Evolutionary conservation across 2,113 vertebrate species (phyloP).

Genomic region (Mesoclemmys tuberculata): DNA sequence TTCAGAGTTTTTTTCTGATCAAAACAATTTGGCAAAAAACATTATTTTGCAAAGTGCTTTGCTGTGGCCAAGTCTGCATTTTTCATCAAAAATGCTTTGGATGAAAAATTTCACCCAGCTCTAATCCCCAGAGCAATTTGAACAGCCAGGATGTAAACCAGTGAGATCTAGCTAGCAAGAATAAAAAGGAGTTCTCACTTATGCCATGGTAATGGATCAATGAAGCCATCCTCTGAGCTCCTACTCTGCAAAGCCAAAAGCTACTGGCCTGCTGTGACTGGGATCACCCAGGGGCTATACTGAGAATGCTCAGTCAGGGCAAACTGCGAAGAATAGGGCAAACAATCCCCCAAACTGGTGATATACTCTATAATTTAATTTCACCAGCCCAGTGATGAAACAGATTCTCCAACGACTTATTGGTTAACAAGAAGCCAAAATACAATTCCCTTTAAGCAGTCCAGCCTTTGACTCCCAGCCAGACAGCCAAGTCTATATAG

Average conservation of each 20-base stretch:
- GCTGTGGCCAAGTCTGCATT: not conserved
- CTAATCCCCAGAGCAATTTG: not conserved
- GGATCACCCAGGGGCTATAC: too few species aligned
- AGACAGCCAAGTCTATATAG: too few species aligned
- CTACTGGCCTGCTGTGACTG: not conserved
- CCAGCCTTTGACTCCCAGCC: too few species aligned
- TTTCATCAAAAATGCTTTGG: not conserved
- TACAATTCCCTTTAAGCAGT: too few species aligned
- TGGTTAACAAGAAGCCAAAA: too few species aligned
- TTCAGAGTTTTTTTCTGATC: not conserved
- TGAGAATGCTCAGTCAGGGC: too few species aligned
- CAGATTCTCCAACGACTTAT: too few species aligned
- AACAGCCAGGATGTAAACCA: not conserved
- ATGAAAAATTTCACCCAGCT: not conserved
- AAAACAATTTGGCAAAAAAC: too few species aligned
- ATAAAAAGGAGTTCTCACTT: not conserved
- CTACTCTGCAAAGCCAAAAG: not conserved
- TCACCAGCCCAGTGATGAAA: too few species aligned
- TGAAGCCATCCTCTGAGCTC: not conserved
- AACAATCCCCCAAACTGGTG: too few species aligned
- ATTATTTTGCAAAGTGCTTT: not conserved
- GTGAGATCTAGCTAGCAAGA: not conserved
- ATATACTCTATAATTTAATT: too few species aligned
- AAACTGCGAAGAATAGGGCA: too few species aligned
- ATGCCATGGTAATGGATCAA: not conserved